A percentile compares a stretch with the other conserved stretches of the same genome.
These are phyloP conservation scores for Suncus etruscus DNA, from an alignment of 2,113 vertebrate genomes.

Conservation along the genomic window DNA sequence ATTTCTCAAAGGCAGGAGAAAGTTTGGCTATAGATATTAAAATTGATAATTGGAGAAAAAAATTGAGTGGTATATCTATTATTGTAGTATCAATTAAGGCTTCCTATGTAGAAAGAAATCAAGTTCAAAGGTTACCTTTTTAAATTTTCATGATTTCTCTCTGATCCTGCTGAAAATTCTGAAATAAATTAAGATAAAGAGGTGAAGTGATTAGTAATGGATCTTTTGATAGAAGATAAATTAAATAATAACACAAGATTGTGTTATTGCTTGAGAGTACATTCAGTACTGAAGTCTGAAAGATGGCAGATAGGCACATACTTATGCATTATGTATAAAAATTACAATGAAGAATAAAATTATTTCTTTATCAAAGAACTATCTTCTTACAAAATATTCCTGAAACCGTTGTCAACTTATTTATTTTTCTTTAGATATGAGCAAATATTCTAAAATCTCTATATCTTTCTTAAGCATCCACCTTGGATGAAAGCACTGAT, in stretches of 20 bases:
- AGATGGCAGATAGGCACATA: not conserved
- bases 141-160: not conserved
- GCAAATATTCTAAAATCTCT: not conserved
- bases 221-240: not conserved
- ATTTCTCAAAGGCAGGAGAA: not conserved
- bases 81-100: not conserved
- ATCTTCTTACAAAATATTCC: not conserved
- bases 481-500: not conserved
- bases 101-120: not conserved
- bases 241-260: not conserved
- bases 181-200: constrained; percentile 1
- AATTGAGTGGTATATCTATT: not conserved
- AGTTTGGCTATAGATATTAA: not conserved
- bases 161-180: not conserved
- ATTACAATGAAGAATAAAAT: constrained; percentile 4
- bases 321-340: not conserved
- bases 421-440: not conserved
- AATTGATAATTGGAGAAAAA: not conserved
- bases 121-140: not conserved
- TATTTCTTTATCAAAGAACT: not conserved
- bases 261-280: not conserved
- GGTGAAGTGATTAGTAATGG: not conserved
- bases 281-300: not conserved
- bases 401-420: not conserved
- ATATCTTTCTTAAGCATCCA: not conserved